phyloP scores from a whole-genome alignment of 2,888 invertebrate species.

The Sinodicranocentrus sp. region DNA sequence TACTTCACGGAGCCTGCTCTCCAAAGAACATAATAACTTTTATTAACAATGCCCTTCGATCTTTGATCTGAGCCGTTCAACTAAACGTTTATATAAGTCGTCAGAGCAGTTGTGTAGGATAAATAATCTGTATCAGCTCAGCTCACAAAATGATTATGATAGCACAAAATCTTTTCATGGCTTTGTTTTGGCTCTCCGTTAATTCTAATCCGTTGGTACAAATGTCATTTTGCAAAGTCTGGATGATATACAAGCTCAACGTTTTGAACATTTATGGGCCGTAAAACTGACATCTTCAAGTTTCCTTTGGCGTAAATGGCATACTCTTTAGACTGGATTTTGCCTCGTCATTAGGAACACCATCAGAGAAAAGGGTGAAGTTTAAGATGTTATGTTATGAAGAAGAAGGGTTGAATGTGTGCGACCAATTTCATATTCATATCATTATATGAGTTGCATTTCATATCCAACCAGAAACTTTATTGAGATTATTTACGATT shows the following conservation, averaged over 20 bases:
- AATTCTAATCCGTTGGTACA: conserved; percentile 6
- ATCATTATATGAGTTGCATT: conserved; percentile 34
- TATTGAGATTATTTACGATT: conserved; percentile 58
- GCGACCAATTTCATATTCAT: conserved; percentile 44
- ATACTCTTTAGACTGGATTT: neutral
- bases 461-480: conserved; percentile 51
- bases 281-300: conserved; percentile 52
- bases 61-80: conserved; percentile 46
- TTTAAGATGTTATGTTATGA: neutral
- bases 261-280: conserved; percentile 34
- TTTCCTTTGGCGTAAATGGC: conserved; percentile 36
- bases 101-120: neutral
- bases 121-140: conserved; percentile 46
- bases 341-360: conserved; percentile 60
- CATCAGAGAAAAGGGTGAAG: conserved; percentile 50
- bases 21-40: conserved; percentile 32
- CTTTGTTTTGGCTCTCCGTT: neutral
- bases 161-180: conserved; percentile 12
- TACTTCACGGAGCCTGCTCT: conserved; percentile 24
- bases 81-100: conserved; percentile 1
- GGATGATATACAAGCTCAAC: conserved; percentile 1
- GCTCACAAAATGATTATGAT: conserved; percentile 16
- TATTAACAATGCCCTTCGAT: conserved; percentile 63
- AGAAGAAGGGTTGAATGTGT: conserved; percentile 21
- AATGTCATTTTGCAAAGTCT: conserved; percentile 8